Percentiles rank a stretch among this genome's conserved stretches.
phyloP scores from a whole-genome alignment of 1,140 invertebrate species.

The Lordiphosa stackelbergi region DNA sequence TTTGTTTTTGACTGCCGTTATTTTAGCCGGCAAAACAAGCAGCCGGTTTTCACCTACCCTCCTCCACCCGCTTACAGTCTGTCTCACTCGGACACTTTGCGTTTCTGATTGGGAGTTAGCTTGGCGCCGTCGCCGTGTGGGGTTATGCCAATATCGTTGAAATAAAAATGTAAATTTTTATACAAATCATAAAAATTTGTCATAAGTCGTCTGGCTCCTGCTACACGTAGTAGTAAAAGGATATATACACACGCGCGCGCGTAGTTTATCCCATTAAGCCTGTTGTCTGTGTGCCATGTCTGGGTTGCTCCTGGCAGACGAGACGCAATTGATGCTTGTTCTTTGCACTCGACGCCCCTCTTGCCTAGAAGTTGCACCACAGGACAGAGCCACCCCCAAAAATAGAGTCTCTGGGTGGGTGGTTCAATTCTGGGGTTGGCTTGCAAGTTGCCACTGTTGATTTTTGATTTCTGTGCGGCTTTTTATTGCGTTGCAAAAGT shows the following conservation, averaged over 20 bases:
- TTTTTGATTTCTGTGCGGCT: slow-evolving; percentile 65
- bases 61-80: not conserved
- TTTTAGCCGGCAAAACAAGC: slow-evolving; percentile 67
- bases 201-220: slow-evolving; percentile 16
- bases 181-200: slow-evolving; percentile 27
- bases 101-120: not conserved
- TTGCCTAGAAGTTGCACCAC: slow-evolving; percentile 6
- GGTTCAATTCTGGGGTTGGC: slow-evolving; percentile 27
- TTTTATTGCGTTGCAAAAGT: slow-evolving; percentile 51
- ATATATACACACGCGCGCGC: slow-evolving; percentile 3
- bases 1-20: slow-evolving; percentile 31
- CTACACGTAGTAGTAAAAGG: not conserved
- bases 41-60: slow-evolving; percentile 18
- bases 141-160: slow-evolving; percentile 15
- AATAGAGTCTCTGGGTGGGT: slow-evolving; percentile 24
- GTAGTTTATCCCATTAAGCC: slow-evolving; percentile 67
- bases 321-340: slow-evolving; percentile 28
- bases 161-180: slow-evolving; percentile 45
- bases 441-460: slow-evolving; percentile 50
- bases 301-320: slow-evolving; percentile 39
- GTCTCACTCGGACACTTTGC: not conserved
- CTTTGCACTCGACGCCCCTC: slow-evolving; percentile 1
- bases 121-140: slow-evolving; percentile 47
- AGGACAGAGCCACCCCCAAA: slow-evolving; percentile 51
- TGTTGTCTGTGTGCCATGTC: slow-evolving; percentile 46